Conservation (phyloP, 2,113 vertebrate species). For the Tylochromis polylepis region DNA sequence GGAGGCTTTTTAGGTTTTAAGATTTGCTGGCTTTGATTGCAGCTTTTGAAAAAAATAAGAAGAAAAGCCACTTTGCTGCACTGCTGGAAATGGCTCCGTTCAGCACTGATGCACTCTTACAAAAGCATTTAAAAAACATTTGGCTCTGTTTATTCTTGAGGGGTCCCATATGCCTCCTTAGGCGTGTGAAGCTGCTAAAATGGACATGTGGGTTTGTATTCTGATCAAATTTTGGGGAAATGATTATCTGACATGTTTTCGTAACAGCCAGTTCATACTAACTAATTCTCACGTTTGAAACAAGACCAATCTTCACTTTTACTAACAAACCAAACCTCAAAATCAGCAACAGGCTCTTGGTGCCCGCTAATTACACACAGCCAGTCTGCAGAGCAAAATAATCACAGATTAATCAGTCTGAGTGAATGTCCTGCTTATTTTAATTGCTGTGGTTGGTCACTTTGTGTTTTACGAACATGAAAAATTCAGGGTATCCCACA, state of each 20-base stretch:
- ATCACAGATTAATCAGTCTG: not conserved
- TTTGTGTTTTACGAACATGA: not conserved
- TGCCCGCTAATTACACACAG: not conserved
- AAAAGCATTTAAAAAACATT: slow-evolving; percentile 53
- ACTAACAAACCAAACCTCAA: slow-evolving; percentile 4
- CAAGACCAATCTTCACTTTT: not conserved
- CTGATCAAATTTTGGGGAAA: slow-evolving; percentile 22
- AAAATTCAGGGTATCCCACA: not conserved
- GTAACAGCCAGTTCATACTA: not conserved
- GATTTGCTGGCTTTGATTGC: slow-evolving; percentile 2
- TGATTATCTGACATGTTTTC: slow-evolving; percentile 4
- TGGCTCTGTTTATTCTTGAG: slow-evolving; percentile 67
- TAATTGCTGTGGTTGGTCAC: not conserved
- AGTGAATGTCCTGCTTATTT: not conserved
- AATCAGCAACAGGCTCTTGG: not conserved
- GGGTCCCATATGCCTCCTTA: slow-evolving; percentile 37
- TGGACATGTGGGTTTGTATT: slow-evolving; percentile 31
- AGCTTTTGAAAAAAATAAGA: not conserved
- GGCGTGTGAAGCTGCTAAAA: not conserved
- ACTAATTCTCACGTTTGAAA: slow-evolving; percentile 1
- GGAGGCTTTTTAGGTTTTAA: not conserved
- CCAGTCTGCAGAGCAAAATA: not conserved
- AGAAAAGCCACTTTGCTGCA: not conserved
- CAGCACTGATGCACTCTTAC: slow-evolving; percentile 71
- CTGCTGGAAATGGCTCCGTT: slow-evolving; percentile 31